phyloP scores from a whole-genome alignment of 2,113 vertebrate species.

The Cryptotis parvus region DNA sequence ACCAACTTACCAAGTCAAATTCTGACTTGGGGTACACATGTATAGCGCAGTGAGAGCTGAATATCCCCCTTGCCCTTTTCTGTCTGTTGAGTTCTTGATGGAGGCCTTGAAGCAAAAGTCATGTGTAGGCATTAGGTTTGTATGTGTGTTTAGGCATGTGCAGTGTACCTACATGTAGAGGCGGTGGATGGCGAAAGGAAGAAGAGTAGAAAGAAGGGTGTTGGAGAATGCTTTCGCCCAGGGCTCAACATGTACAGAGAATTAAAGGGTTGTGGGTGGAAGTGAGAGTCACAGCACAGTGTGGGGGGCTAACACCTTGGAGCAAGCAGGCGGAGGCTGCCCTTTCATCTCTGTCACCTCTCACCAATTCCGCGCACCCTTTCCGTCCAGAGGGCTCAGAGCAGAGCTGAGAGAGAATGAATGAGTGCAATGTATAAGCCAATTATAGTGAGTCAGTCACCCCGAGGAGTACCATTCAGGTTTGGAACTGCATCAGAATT shows the following conservation, averaged over 20 bases:
- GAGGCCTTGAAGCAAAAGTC: not conserved
- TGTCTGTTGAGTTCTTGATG: not conserved
- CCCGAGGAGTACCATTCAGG: constrained; percentile 14
- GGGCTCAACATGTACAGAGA: constrained; percentile 9
- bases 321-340: not conserved
- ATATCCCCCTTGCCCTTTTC: constrained; percentile 11
- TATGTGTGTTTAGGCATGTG: not conserved
- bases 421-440: not conserved
- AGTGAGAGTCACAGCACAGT: constrained; percentile 48
- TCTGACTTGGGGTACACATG: constrained; percentile 25
- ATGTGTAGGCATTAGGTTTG: not conserved
- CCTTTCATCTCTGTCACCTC: constrained; percentile 58
- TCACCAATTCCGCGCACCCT: not conserved
- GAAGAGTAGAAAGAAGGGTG: not conserved
- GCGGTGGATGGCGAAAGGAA: not conserved
- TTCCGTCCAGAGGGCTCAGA: constrained; percentile 9
- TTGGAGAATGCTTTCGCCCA: not conserved
- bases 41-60: not conserved
- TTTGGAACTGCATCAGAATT: constrained; percentile 34
- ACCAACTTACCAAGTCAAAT: constrained; percentile 24
- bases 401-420: not conserved
- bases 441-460: not conserved
- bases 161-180: not conserved
- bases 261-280: constrained; percentile 61
- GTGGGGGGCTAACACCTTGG: constrained; percentile 47